Percentiles rank a stretch among this genome's conserved stretches.
Evolutionary conservation across 2,888 invertebrate species (phyloP).

Genomic region (Marronus borbonicus): DNA sequence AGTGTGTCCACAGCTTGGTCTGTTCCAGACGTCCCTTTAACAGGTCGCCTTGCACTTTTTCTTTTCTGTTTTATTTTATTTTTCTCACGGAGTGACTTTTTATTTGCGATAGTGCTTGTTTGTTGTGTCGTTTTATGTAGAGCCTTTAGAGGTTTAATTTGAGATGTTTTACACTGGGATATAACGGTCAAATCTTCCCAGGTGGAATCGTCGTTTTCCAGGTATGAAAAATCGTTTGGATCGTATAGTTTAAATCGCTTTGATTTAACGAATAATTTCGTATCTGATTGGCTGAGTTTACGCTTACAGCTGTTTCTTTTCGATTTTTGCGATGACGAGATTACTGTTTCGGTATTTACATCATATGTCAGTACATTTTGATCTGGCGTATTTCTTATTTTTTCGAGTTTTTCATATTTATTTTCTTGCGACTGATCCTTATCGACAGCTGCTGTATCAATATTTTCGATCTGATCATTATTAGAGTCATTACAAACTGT

Average conservation of each 20-base stretch:
- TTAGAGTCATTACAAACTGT: too few species aligned
- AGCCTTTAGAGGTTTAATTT: not conserved
- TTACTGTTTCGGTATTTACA: slow-evolving; percentile 24
- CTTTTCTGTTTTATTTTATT: not conserved
- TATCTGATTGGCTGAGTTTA: slow-evolving; percentile 43
- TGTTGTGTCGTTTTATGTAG: too few species aligned
- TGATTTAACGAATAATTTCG: slow-evolving; percentile 17
- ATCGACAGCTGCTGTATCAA: not conserved
- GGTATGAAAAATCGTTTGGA: slow-evolving; percentile 25
- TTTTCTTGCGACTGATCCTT: not conserved
- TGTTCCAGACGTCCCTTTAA: too few species aligned
- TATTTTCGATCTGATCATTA: too few species aligned
- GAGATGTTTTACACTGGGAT: too few species aligned
- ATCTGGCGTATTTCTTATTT: not conserved
- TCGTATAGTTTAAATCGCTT: slow-evolving; percentile 17
- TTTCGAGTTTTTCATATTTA: not conserved
- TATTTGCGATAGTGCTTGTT: not conserved
- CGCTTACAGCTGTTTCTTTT: not conserved
- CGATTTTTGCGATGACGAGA: slow-evolving; percentile 2
- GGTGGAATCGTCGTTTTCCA: not conserved
- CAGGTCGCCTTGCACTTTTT: not conserved
- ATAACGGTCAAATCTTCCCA: not conserved
- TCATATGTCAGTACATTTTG: slow-evolving; percentile 2
- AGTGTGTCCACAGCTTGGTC: too few species aligned
- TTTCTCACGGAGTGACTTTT: not conserved